Conservation (phyloP, 1,140 invertebrate genomes). For the Megalopta genalis region DNA sequence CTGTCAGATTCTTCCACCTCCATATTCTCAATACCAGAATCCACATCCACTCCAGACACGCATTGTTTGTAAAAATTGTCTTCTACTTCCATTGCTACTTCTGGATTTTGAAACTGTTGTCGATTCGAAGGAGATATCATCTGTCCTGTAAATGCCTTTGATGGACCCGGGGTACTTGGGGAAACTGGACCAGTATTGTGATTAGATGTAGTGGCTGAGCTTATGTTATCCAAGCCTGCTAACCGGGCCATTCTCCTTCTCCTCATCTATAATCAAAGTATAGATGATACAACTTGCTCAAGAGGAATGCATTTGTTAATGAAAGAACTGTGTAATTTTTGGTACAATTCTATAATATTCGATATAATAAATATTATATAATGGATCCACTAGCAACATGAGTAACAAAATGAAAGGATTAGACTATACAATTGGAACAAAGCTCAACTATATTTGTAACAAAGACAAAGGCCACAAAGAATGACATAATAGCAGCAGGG, state of each 20-base stretch:
- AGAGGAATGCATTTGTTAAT: neutral
- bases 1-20: conserved; percentile 83
- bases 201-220: conserved; percentile 37
- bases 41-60: conserved; percentile 83
- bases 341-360: neutral
- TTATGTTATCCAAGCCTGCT: conserved; percentile 77
- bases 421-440: neutral
- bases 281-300: neutral
- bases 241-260: conserved; percentile 85
- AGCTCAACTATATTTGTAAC: conserved; percentile 14
- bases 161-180: conserved; percentile 70
- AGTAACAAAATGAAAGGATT: neutral
- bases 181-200: conserved; percentile 55
- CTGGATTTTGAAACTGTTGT: conserved; percentile 66
- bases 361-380: neutral
- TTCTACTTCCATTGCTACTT: conserved; percentile 82
- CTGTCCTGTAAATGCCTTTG: conserved; percentile 69
- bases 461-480: conserved; percentile 13
- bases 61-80: conserved; percentile 80
- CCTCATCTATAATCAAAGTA: conserved; percentile 82
- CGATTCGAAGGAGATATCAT: conserved; percentile 70
- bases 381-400: neutral
- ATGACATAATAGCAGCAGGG: neutral
- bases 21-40: conserved; percentile 89
- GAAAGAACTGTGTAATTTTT: neutral